phyloP scores from a whole-genome alignment of 2,113 vertebrate genomes.

The Actenoides hombroni region DNA sequence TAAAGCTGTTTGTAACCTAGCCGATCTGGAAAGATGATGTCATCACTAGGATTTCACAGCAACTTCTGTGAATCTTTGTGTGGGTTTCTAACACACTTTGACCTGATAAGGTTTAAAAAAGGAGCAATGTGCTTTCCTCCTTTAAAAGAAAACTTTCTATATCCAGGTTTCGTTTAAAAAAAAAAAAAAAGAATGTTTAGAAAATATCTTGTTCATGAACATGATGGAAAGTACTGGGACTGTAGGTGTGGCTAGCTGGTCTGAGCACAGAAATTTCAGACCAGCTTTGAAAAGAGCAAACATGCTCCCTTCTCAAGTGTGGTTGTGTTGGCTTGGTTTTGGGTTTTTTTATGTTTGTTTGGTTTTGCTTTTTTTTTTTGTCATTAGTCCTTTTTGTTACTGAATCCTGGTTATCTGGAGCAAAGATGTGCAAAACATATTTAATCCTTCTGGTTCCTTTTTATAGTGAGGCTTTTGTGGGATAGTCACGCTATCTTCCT shows the following conservation, averaged over 20 bases:
- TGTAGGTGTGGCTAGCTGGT: neutral
- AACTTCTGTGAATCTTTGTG: neutral
- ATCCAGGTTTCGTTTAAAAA: neutral
- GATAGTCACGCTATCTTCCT: neutral
- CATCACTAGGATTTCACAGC: neutral
- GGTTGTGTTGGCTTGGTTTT: no score
- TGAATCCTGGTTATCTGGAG: neutral
- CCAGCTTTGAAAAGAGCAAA: neutral
- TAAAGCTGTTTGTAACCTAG: neutral
- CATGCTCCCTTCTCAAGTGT: neutral
- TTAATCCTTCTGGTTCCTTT: neutral
- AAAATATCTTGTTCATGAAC: neutral
- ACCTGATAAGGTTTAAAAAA: neutral
- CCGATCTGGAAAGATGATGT: neutral
- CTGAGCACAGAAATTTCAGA: neutral
- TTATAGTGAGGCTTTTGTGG: neutral
- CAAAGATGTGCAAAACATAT: neutral
- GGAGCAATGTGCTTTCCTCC: neutral
- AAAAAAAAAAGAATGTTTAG: neutral
- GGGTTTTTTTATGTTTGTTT: no score
- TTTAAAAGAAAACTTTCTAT: neutral
- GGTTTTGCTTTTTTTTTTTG: neutral
- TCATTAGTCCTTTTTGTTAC: neutral
- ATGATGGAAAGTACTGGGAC: neutral
- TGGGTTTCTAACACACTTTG: neutral